Conservation (phyloP, 2,888 invertebrate genomes). For the Amiota minor region DNA sequence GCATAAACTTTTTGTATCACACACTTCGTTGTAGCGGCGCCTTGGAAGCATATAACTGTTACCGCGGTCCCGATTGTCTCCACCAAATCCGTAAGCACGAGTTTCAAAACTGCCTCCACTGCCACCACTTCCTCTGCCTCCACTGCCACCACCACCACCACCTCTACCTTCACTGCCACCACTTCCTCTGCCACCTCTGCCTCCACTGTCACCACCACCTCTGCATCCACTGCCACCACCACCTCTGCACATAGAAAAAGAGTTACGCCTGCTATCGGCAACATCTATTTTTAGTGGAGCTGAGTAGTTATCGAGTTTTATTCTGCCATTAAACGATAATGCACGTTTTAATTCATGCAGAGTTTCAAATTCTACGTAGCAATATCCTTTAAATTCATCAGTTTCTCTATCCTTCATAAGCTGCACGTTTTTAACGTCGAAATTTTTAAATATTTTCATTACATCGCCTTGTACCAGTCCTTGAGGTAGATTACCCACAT, state of each 20-base stretch:
- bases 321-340: slow-evolving; percentile 84
- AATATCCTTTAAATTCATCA: slow-evolving; percentile 96
- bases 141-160: slow-evolving; percentile 54
- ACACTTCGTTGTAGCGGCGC: slow-evolving; percentile 40
- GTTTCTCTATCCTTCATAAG: slow-evolving; percentile 96
- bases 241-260: background rate
- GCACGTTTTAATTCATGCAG: slow-evolving; percentile 85
- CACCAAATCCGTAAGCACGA: slow-evolving; percentile 60
- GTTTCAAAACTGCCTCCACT: slow-evolving; percentile 43
- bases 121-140: slow-evolving; percentile 44
- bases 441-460: slow-evolving; percentile 83
- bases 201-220: background rate
- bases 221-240: background rate
- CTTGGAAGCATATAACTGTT: slow-evolving; percentile 34
- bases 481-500: slow-evolving; percentile 92
- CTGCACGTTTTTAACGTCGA: slow-evolving; percentile 86
- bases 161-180: no score
- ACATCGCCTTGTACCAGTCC: slow-evolving; percentile 95
- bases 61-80: slow-evolving; percentile 65
- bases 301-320: slow-evolving; percentile 81
- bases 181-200: background rate
- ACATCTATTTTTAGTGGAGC: slow-evolving; percentile 86
- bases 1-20: slow-evolving; percentile 41
- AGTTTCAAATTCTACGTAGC: slow-evolving; percentile 96
- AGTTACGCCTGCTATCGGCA: slow-evolving; percentile 83